Evolutionary conservation across 2,888 invertebrate genomes (phyloP).

Genomic region (Cecidostiba fungosa): DNA sequence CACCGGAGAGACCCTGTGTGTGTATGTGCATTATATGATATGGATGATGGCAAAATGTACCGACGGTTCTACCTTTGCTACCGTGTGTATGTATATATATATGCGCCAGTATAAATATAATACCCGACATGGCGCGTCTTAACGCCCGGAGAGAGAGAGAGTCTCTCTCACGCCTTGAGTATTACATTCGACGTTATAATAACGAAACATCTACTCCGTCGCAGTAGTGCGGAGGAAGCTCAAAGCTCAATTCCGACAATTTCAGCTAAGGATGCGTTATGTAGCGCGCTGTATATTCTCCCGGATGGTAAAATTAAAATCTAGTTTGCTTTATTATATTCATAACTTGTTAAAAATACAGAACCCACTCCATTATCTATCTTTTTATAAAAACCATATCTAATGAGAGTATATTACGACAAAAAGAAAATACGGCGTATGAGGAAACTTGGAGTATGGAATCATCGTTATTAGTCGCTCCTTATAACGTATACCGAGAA

Average conservation of each 20-base stretch:
- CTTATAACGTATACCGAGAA: background rate
- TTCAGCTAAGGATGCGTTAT: background rate
- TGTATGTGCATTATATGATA: slow-evolving; percentile 70
- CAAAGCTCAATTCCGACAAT: slow-evolving; percentile 25
- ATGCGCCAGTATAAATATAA: slow-evolving; percentile 52
- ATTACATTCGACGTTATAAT: slow-evolving; percentile 61
- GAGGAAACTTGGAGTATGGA: background rate
- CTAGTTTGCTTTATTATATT: background rate
- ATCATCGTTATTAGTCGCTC: slow-evolving; percentile 18
- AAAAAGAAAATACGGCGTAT: background rate
- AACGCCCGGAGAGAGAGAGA: slow-evolving; percentile 30
- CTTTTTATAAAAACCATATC: background rate
- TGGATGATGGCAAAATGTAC: slow-evolving; percentile 75
- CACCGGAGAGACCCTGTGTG: slow-evolving; percentile 66
- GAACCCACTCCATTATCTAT: background rate
- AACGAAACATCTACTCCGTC: slow-evolving; percentile 48
- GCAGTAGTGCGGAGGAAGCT: slow-evolving; percentile 22
- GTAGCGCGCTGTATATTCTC: background rate
- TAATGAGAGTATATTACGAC: no score
- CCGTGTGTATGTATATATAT: background rate
- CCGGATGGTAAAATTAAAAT: slow-evolving; percentile 4
- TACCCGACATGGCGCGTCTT: slow-evolving; percentile 46
- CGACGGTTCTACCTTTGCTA: slow-evolving; percentile 26
- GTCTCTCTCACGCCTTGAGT: slow-evolving; percentile 34
- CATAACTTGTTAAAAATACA: background rate